Conservation (phyloP, 2,888 invertebrate species). For the Conistra vaccinii region DNA sequence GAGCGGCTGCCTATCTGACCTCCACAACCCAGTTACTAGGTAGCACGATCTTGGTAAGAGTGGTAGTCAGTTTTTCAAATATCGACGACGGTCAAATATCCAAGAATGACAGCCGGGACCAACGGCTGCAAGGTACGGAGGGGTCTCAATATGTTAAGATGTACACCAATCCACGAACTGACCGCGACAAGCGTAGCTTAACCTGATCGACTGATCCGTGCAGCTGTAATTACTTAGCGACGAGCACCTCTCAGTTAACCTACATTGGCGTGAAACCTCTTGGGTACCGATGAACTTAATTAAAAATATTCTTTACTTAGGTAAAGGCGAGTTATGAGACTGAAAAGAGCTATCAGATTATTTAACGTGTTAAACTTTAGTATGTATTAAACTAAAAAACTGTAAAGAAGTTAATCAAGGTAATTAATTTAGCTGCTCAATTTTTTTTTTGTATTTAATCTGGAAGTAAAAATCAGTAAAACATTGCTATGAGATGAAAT, state of each 20-base stretch:
- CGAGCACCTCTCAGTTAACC: background rate
- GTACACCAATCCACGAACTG: too few relatives aligned
- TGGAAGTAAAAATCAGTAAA: background rate
- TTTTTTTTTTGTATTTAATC: background rate
- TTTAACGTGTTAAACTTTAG: background rate
- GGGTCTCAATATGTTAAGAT: too few relatives aligned
- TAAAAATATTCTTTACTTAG: background rate
- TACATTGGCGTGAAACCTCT: background rate
- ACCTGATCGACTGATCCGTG: too few relatives aligned
- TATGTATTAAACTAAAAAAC: background rate
- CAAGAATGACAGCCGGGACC: too few relatives aligned
- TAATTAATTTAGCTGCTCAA: background rate
- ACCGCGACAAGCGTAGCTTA: too few relatives aligned
- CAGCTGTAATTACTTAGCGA: too few relatives aligned
- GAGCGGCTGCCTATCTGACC: too few relatives aligned
- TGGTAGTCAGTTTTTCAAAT: too few relatives aligned
- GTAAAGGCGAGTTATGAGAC: background rate
- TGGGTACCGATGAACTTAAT: conserved; percentile 5
- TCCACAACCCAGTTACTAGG: too few relatives aligned
- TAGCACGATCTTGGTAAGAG: too few relatives aligned
- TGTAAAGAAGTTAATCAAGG: background rate
- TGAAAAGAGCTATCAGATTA: background rate
- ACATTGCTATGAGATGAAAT: background rate
- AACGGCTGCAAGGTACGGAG: too few relatives aligned
- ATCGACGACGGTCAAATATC: too few relatives aligned